A percentile compares a stretch with the other conserved stretches of the same genome.
phyloP scores from a whole-genome alignment of 2,888 invertebrate species.

The Chrysomela aeneicollis region DNA sequence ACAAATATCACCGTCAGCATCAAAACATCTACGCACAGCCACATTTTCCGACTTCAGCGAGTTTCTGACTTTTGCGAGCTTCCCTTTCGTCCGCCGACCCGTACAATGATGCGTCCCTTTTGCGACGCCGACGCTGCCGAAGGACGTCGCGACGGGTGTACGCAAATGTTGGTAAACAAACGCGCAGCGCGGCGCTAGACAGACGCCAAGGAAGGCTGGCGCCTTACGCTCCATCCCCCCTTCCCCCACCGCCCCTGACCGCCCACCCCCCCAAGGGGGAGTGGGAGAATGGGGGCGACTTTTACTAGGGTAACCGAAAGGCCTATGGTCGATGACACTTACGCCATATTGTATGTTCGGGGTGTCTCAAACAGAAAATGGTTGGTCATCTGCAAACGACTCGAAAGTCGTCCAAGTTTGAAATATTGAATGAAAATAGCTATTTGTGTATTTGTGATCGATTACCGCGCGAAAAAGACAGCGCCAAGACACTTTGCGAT shows the following conservation, averaged over 20 bases:
- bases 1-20: slow-evolving; percentile 23
- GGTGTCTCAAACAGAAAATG: no score
- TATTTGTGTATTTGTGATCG: no score
- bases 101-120: slow-evolving; percentile 16
- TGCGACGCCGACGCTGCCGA: neutral
- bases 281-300: slow-evolving; percentile 14
- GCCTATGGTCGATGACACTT: slow-evolving; percentile 24
- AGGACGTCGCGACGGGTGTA: neutral
- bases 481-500: no score
- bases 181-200: slow-evolving; percentile 28
- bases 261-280: neutral
- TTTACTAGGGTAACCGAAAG: slow-evolving; percentile 17
- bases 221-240: slow-evolving; percentile 30
- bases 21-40: slow-evolving; percentile 17
- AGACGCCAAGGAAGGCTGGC: slow-evolving; percentile 44
- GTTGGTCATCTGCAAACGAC: no score
- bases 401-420: no score
- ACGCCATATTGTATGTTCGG: slow-evolving; percentile 1
- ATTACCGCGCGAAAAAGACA: no score
- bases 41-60: slow-evolving; percentile 26
- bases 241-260: neutral
- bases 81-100: neutral
- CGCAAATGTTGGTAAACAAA: slow-evolving; percentile 37
- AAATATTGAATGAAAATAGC: no score
- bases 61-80: no score